These are phyloP conservation scores for Drosophila kokeensis DNA, from an alignment of 2,888 invertebrate species.

Conservation along the genomic window DNA sequence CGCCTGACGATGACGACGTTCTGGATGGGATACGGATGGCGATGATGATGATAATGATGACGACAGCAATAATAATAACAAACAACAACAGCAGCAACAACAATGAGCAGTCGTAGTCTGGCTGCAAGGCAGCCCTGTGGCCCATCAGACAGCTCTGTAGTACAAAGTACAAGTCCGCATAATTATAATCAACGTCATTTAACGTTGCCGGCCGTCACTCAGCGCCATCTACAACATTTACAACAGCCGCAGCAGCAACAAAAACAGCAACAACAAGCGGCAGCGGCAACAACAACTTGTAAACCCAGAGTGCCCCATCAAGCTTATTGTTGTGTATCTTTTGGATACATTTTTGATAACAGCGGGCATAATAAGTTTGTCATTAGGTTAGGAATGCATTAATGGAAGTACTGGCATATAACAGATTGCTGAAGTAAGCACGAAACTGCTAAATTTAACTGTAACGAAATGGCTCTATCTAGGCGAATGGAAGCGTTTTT, in stretches of 20 bases:
- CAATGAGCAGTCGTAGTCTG: conserved; percentile 42
- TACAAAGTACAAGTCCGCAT: conserved; percentile 82
- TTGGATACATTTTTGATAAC: conserved; percentile 79
- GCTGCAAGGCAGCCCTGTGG: conserved; percentile 59
- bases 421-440: conserved; percentile 29
- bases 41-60: conserved; percentile 50
- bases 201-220: conserved; percentile 80
- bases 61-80: conserved; percentile 56
- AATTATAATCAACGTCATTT: conserved; percentile 82
- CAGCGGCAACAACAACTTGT: conserved; percentile 61
- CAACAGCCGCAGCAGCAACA: conserved; percentile 52
- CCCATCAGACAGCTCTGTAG: conserved; percentile 61
- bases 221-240: conserved; percentile 62
- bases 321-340: conserved; percentile 78
- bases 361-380: conserved; percentile 74
- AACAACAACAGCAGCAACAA: conserved; percentile 56
- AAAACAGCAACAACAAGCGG: conserved; percentile 36
- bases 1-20: conserved; percentile 57
- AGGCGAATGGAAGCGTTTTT: background rate
- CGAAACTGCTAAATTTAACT: conserved; percentile 16
- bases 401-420: conserved; percentile 46
- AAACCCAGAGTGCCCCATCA: conserved; percentile 68
- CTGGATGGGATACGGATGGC: conserved; percentile 59
- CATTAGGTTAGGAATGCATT: conserved; percentile 65
- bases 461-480: conserved; percentile 27